Evolutionary conservation across 53 echinoderm and acorn worm species (phyloP).

Genomic region (Holothuria leucospilota): DNA sequence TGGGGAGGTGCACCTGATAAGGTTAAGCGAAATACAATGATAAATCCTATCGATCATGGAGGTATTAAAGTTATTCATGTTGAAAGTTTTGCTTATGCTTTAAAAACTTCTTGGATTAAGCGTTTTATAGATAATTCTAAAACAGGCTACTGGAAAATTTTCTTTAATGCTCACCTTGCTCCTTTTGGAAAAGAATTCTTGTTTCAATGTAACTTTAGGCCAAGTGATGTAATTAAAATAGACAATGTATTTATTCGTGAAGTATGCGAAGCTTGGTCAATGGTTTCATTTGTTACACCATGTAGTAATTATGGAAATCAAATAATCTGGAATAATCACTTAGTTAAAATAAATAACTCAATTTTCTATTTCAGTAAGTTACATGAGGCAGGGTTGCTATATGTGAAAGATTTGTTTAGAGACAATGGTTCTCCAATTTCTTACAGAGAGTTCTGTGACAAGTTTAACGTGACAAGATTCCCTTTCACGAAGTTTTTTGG

Average conservation of each 20-base stretch:
- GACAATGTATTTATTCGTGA: not conserved
- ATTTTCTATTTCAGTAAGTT: no score
- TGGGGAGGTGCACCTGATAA: not conserved
- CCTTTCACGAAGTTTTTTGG: not conserved
- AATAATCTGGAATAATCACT: no score
- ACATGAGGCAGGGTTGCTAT: no score
- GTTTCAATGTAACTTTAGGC: not conserved
- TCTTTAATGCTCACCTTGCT: not conserved
- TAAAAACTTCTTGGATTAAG: no score
- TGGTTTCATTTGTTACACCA: not conserved
- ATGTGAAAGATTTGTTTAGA: not conserved
- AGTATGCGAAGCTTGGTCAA: not conserved
- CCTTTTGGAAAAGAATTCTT: conserved; percentile 15
- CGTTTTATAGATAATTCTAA: no score
- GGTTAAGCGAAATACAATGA: not conserved
- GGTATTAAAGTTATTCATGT: not conserved
- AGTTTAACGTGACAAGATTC: no score
- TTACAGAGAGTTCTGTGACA: not conserved
- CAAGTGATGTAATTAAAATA: not conserved
- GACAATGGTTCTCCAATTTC: no score
- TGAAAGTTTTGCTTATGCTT: no score
- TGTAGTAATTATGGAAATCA: no score
- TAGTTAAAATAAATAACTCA: no score
- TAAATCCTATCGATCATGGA: conserved; percentile 15
- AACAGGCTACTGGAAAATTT: no score